Evolutionary conservation across 2,888 invertebrate genomes (phyloP), one percentile per base, ranked within the genome.

Genomic region (Marasmarcha lunaedactyla): DNA sequence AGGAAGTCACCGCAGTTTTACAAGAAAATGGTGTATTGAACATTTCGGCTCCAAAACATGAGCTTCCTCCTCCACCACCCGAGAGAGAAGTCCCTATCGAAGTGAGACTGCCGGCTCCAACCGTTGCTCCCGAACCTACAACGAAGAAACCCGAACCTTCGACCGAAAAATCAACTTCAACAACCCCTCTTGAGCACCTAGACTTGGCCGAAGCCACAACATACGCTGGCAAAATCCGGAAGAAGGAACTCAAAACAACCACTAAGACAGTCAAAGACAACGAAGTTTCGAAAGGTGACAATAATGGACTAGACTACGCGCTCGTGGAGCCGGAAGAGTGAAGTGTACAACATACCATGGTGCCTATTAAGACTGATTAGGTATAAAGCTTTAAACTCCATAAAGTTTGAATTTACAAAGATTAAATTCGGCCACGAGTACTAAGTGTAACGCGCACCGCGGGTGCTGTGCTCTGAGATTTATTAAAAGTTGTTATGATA

Each of bases 141-240:
- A 56, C 63, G 1, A 51, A 39, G 51, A 61, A 40, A 49, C 51
- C 54, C 7, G 46, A 46, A 38, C 7, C 39, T 4, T 35, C 37
- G 14, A 38, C 42, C 2, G 45, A 43, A 0, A 44, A 46, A 14
- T 10, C 15, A 13, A 41, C 50, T 1, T 42, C 59, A 2, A 62
- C 57, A 10, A 53, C 60, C 1, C 65, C 74, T 0, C 42, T 72
- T 0, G 72, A 72, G 25, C 66, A 71, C 41, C 40, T 70, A 9
- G 74, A 73, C 9, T 30, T 60, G 10, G 55, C 62, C 6, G 78
- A 76, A 47, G 71, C 72, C 1, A 76, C 78, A 1, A 73, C 76
- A 0, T 72, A 78, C 43, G 61, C 69, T 1, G 79, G 83, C 0
- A 83, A 81, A 50, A 81, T 76, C n/a, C 62, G 79, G 38, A 83